Evolutionary conservation across 1,140 invertebrate genomes (phyloP).

Genomic region (Neodiprion virginianus): DNA sequence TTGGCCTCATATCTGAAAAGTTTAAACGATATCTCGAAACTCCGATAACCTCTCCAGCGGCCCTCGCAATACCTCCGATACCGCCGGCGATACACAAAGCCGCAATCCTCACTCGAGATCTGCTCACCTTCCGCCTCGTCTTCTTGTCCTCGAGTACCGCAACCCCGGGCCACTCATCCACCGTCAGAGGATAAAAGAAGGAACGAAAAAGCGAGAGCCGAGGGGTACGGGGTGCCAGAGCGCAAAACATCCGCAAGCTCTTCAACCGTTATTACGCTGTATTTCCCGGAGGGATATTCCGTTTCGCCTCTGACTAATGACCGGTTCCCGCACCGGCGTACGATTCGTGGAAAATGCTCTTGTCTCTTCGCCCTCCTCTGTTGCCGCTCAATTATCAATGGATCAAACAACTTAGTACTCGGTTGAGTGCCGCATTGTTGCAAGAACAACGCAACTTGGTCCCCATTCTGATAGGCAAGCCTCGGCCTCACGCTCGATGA

Average conservation of each 20-base stretch:
- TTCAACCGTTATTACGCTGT: conserved; percentile 38
- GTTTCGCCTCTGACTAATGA: conserved; percentile 33
- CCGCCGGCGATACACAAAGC: background rate
- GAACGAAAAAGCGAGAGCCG: background rate
- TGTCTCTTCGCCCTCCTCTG: conserved; percentile 11
- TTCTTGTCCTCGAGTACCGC: background rate
- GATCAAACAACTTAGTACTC: conserved; percentile 27
- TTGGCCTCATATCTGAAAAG: background rate
- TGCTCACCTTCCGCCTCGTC: background rate
- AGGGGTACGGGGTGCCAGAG: background rate
- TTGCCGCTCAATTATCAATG: conserved; percentile 27
- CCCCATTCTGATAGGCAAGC: background rate
- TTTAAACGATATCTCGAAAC: background rate
- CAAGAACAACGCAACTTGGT: conserved; percentile 9
- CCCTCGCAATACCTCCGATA: background rate
- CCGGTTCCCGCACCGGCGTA: conserved; percentile 14
- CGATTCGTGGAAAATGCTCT: conserved; percentile 5
- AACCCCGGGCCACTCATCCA: background rate
- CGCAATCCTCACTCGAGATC: background rate
- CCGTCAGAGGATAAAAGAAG: conserved; percentile 3
- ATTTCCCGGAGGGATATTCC: conserved; percentile 43
- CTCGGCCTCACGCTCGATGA: too few relatives aligned
- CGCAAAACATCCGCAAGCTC: conserved; percentile 19
- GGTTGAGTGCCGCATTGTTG: conserved; percentile 19
- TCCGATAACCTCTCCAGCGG: too few relatives aligned